Base-by-base conservation (phyloP, 2,888 invertebrate genomes). In the Atrina japonica region DNA sequence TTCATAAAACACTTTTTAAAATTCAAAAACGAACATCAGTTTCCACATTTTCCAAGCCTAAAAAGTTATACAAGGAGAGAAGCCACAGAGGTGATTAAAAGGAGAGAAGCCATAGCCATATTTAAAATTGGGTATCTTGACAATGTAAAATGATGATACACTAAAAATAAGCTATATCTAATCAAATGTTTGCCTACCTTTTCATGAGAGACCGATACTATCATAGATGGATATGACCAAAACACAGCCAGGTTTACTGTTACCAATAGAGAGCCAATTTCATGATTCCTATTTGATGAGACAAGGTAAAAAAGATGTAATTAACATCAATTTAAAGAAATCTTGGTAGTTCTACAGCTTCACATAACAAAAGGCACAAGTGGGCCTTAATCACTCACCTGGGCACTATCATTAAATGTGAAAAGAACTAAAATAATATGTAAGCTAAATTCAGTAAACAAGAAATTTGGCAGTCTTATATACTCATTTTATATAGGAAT, bases 271-370 rank as follows among this genome's bases (percentile, higher is more conserved):
- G 72, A 58, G 9, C 82, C 78, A 41, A 43, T 55, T 29, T 55
- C 66, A 58, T 75, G 72, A 45, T 83, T 83, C 83, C 83, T 83
- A 69, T 11, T 69, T 11, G 35, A 7, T 7, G 35, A 35, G 35
- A 35, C 5, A 35, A 7, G 11, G 11, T 35, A 35, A 35, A n/a
- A n/a, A n/a, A n/a, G n/a, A n/a, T n/a, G n/a, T n/a, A n/a, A n/a
- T n/a, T 25, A 60, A 29, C 40, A 23, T 43, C 11, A 50, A 43
- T 3, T 43, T n/a, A 43, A 43, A 43, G 2, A 21, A 25, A 59
- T 25, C 40, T 30, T 21, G 23, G 27, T 18, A 56, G 9, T 14
- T 35, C 18, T 11, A 23, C 35, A 50, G 25, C 14, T 18, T 49
- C 49, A 49, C 14, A 7, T 14, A 35, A 9, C 14, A 49, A 18